Evolutionary conservation across 2,888 invertebrate species (phyloP).

Genomic region (Abscondita cerata): DNA sequence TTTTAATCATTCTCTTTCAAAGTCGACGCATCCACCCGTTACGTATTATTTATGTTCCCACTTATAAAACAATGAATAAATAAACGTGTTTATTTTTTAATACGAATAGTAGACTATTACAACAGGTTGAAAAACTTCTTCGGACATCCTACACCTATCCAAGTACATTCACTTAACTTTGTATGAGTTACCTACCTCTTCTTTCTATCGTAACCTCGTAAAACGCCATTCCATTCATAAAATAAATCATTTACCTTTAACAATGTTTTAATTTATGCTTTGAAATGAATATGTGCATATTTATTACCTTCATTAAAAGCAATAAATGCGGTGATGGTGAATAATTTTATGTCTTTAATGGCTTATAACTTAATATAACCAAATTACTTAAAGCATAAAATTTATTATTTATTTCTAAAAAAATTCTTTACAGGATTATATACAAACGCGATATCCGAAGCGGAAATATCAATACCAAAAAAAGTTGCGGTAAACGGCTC

Average conservation of each 20-base stretch:
- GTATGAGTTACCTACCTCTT: neutral
- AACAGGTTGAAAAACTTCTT: too few species aligned
- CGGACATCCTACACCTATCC: too few species aligned
- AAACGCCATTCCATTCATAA: slow-evolving; percentile 27
- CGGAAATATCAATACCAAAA: slow-evolving; percentile 67
- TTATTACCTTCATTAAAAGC: slow-evolving; percentile 23
- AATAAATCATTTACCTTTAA: slow-evolving; percentile 27
- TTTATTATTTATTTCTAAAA: neutral
- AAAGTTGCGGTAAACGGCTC: slow-evolving; percentile 66
- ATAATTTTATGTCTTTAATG: slow-evolving; percentile 6
- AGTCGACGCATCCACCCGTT: too few species aligned
- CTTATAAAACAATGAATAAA: too few species aligned
- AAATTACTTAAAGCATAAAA: neutral
- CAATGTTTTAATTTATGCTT: slow-evolving; percentile 25
- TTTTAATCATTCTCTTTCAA: too few species aligned
- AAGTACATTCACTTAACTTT: neutral
- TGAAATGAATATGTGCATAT: slow-evolving; percentile 20
- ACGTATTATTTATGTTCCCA: too few species aligned
- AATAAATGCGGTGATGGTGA: slow-evolving; percentile 4
- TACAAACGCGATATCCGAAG: slow-evolving; percentile 61
- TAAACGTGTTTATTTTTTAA: too few species aligned
- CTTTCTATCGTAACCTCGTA: slow-evolving; percentile 15
- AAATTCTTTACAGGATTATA: slow-evolving; percentile 57
- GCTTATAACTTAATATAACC: slow-evolving; percentile 2
- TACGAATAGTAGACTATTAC: too few species aligned